Base-by-base conservation (phyloP, 1,140 invertebrate genomes). In the Bombus difficillimus region DNA sequence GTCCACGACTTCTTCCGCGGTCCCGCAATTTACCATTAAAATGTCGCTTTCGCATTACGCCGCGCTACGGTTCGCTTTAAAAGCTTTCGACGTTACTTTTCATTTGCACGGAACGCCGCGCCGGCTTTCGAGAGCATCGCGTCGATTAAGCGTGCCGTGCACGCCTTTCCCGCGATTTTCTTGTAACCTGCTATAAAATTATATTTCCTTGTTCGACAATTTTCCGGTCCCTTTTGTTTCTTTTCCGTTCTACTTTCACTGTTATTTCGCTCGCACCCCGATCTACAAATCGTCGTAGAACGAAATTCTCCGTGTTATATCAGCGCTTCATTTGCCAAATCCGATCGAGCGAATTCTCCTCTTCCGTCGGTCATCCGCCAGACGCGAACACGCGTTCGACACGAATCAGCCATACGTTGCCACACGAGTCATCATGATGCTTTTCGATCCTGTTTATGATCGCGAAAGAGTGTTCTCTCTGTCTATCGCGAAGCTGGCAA, bases 51-150 rank as follows among this genome's bases (percentile, higher is more conserved):
- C 64, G 64, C 73, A 32, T 82, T 64, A 75, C 81, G 34, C 15
- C 34, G 25, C 25, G 8, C 57, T 22, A 34, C 81, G n/a, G 53
- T 32, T 79, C 47, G 83, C 76, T 83, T 83, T 79, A 84, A 84
- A 84, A 79, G 75, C 83, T 79, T 79, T 79, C 83, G 75, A 59
- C 83, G 83, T 84, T 79, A 59, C 83, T 84, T 84, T 79, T 78
- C 76, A 72, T 84, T 84, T 79, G n/a, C n/a, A 8, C 37, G 53
- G 76, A 77, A 41, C 73, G 6, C 3, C 59, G 25, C 59, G 25
- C 43, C 53, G 43, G 15, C 76, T 43, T 28, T 77, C 32, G 41
- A 76, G 59, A 34, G 59, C 41, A 32, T 37, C 32, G 47, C 76
- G 83, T 72, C 75, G 83, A 84, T 84, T 84, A 79, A 84, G 64